Evolutionary conservation across 1,140 invertebrate species (phyloP), one percentile per base, ranked within the genome.

Genomic region (Macrobrachium nipponense): DNA sequence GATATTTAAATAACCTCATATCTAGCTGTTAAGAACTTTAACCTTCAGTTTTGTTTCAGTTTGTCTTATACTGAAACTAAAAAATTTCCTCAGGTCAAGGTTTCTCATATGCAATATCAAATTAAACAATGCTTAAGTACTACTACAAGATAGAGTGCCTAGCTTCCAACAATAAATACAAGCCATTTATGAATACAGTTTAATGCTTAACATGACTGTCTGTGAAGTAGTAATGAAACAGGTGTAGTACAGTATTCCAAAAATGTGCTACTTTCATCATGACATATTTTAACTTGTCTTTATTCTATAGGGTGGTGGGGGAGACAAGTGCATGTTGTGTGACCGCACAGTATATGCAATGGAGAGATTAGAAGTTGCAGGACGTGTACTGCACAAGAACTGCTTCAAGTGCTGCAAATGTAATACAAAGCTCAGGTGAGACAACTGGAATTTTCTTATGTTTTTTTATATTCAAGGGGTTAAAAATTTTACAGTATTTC

Each of bases 401-500:
- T 96, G 96, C 91, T 96, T 96, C 91, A 93, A 94, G 88, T 96
- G 96, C 91, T 93, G 94, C 80, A 95, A 96, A 89, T 96, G 95
- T 91, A 94, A 94, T 89, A 94, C 94, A 89, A 92, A 95, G 84
- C 91, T 96, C 85, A 95, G 95, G 95, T 96, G 94, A 90, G 82
- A 66, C 18, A 17, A 43, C 70, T 73, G 10, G 17, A 73, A n/a
- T 66, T 66, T 17, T 20, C 8, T 20, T 66, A 14, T 3, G 0
- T 64, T 20, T 66, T 51, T 51, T 51, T 51, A 12, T 51, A 51
- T 51, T 51, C 51, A 2, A 0, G 8, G 7, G 12, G 12, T 51
- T 51, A 36, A 36, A 36, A 1, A 0, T 51, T 51, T 51, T 51
- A 0, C 12, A 10, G 7, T 51, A 12, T 6, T 51, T 0, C 51